A percentile compares a stretch with the other conserved stretches of the same genome.
These are phyloP conservation scores for Plumapathes pennacea DNA, from an alignment of 92 coral and sea anemone genomes.

Conservation along the genomic window DNA sequence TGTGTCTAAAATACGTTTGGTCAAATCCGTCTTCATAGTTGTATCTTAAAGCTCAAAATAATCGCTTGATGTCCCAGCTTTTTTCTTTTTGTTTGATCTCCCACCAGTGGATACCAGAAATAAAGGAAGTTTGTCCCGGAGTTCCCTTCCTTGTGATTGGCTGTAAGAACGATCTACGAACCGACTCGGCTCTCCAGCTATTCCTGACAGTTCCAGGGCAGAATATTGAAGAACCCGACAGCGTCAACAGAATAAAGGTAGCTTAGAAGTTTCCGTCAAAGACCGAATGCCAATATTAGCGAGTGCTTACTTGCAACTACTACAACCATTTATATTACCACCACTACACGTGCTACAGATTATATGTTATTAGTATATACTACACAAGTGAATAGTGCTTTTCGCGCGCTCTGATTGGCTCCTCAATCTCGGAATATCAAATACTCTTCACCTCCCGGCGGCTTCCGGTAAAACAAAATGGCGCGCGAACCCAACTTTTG, in stretches of 20 bases:
- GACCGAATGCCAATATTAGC: no score
- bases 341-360: no score
- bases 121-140: slow-evolving; percentile 77
- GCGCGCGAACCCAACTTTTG: no score
- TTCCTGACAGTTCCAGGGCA: slow-evolving; percentile 62
- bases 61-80: neutral
- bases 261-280: neutral
- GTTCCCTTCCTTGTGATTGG: slow-evolving; percentile 92
- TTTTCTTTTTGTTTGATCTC: neutral
- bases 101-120: slow-evolving; percentile 84
- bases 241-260: slow-evolving; percentile 78
- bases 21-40: neutral
- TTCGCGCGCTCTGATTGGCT: no score
- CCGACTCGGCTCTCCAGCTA: slow-evolving; percentile 84
- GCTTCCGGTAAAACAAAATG: no score
- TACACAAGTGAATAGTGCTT: no score
- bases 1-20: neutral
- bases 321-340: no score
- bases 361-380: no score
- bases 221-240: slow-evolving; percentile 57
- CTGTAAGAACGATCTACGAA: slow-evolving; percentile 92
- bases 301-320: no score
- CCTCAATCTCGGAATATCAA: no score
- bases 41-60: neutral
- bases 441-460: no score